Evolutionary conservation across 2,113 vertebrate genomes (phyloP), one percentile per base, ranked within the genome.

Genomic region (Bufo bufo): DNA sequence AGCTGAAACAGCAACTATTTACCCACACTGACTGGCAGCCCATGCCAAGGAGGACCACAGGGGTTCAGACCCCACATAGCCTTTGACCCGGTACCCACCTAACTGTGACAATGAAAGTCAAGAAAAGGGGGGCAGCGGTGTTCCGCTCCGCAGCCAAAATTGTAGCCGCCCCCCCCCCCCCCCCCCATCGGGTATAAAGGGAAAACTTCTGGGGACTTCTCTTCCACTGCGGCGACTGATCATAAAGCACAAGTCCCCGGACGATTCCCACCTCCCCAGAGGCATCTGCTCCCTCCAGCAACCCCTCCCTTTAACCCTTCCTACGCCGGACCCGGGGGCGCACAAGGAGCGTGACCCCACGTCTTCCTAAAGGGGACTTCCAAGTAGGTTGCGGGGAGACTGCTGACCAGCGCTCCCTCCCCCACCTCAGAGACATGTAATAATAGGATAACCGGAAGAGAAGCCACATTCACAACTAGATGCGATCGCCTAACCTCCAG

Each of bases 281-380:
- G 65, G 20, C 86, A 87, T 87, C 86, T 61, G 65, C 78, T 20
- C 54, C 66, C 65, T 23, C 20, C 86, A 61, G 45, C 56, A 50
- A 20, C 82, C 43, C 23, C 71, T 72, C 19, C 47, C 69, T 77
- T 72, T 49, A 77, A 88, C 47, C 89, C 65, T 33, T 16, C 23
- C 16, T 17, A 7, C 71, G 56, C 84, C 47, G 12, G 11, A 17
- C 72, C 19, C 33, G 33, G 33, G 33, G 54, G 2, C 58, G 75
- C 79, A 43, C 19, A 19, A 47, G 17, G 9, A 19, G 47, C 43
- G 85, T 19, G 1, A 16, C 12, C 45, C 85, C 66, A 13, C 6
- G 4, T 65, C 66, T 83, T 43, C 54, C 87, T 52, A 47, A 23
- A 11, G 79, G 88, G 90, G 90, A 85, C 91, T 91, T 89, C 45